These are phyloP conservation scores for Apamea anceps DNA, from an alignment of 2,888 invertebrate genomes.

Conservation along the genomic window DNA sequence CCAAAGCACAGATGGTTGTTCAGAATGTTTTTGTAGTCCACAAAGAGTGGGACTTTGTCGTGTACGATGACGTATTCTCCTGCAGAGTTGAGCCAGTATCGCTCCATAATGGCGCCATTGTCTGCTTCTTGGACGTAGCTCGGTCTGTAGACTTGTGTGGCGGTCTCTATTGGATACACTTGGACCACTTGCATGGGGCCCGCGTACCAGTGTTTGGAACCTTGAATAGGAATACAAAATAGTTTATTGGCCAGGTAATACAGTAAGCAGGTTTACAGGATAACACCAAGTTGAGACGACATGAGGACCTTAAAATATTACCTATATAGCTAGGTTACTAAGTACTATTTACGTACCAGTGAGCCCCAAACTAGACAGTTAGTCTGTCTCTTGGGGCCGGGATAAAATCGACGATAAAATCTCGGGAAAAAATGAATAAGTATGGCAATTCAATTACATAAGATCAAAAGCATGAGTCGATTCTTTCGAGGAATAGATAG, in stretches of 20 bases:
- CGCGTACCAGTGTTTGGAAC: slow-evolving; percentile 92
- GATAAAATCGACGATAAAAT: neutral
- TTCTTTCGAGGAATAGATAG: too few species aligned
- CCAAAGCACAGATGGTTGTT: slow-evolving; percentile 90
- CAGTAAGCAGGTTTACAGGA: neutral
- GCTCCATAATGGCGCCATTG: slow-evolving; percentile 91
- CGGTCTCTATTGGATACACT: slow-evolving; percentile 91
- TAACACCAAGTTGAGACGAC: neutral
- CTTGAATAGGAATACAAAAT: slow-evolving; percentile 66
- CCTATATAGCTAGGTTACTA: neutral
- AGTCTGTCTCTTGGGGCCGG: neutral
- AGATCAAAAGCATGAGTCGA: neutral
- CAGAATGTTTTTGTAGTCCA: slow-evolving; percentile 92
- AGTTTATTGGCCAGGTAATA: neutral
- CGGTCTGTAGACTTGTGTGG: slow-evolving; percentile 87
- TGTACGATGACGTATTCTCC: slow-evolving; percentile 93
- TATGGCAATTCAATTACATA: neutral
- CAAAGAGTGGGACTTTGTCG: slow-evolving; percentile 92
- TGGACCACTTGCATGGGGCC: slow-evolving; percentile 91
- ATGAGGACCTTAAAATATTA: neutral
- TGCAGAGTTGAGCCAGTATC: slow-evolving; percentile 93
- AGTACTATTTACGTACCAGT: neutral
- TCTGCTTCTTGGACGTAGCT: slow-evolving; percentile 89
- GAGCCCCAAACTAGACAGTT: neutral
- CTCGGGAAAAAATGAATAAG: neutral